Conservation (phyloP, 2,113 vertebrate genomes). For the Myotis yumanensis region DNA sequence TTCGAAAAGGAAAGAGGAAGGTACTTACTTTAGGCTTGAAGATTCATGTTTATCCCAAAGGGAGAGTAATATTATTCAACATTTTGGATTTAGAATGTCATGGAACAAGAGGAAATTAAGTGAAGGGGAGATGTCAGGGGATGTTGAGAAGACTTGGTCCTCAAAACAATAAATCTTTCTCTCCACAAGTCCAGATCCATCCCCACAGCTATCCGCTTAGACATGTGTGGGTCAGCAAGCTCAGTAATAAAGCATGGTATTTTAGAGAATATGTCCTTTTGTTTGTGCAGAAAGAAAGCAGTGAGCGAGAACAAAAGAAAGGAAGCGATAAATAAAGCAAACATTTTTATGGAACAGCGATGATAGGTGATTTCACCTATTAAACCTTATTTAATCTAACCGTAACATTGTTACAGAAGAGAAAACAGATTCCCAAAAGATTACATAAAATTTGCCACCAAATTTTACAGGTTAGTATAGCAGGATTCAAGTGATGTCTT, state of each 20-base stretch:
- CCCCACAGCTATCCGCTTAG: not conserved
- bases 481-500: not conserved
- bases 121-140: not conserved
- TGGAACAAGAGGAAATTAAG: not conserved
- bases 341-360: not conserved
- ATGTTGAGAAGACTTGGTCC: not conserved
- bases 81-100: constrained; percentile 9
- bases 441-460: constrained; percentile 28
- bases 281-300: not conserved
- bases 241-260: not conserved
- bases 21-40: not conserved
- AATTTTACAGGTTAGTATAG: constrained; percentile 22
- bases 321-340: constrained; percentile 27
- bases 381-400: constrained; percentile 23
- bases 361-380: not conserved
- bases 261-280: constrained; percentile 29
- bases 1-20: not conserved
- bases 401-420: not conserved
- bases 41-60: constrained; percentile 8
- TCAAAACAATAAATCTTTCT: not conserved
- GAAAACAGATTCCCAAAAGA: not conserved
- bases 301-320: not conserved
- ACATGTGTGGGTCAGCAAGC: not conserved
- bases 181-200: not conserved
- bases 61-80: not conserved